Percentiles rank a stretch among this genome's conserved stretches.
Evolutionary conservation across 1,140 invertebrate species (phyloP).

Genomic region (Saccostrea cuccullata): DNA sequence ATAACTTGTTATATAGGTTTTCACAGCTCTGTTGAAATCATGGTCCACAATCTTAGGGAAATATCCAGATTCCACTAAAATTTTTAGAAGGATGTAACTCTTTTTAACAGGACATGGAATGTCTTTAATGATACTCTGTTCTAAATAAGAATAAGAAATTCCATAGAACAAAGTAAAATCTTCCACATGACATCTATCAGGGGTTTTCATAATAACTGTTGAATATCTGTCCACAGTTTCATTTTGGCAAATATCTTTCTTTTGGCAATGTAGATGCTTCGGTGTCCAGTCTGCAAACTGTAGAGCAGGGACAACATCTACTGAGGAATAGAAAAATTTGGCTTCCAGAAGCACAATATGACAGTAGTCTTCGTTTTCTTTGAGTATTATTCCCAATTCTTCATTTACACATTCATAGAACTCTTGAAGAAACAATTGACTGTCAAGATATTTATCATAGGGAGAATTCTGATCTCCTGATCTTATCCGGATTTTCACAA

Average conservation of each 20-base stretch:
- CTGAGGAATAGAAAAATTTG: background rate
- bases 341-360: background rate
- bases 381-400: background rate
- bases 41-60: conserved; percentile 12
- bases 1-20: conserved; percentile 40
- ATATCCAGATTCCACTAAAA: conserved; percentile 31
- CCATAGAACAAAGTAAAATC: conserved; percentile 37
- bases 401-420: conserved; percentile 29
- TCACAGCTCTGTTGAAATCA: conserved; percentile 14
- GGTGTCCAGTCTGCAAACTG: background rate
- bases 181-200: conserved; percentile 35
- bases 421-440: conserved; percentile 4
- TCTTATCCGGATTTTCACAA: conserved; percentile 30
- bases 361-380: background rate
- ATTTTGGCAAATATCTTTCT: background rate
- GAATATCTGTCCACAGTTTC: background rate
- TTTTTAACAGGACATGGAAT: conserved; percentile 31
- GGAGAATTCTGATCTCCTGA: background rate
- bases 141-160: conserved; percentile 32
- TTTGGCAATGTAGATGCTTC: background rate
- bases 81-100: conserved; percentile 44
- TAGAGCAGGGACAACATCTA: conserved; percentile 34
- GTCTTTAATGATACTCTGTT: conserved; percentile 20
- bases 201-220: conserved; percentile 38
- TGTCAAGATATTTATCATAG: conserved; percentile 26